Evolutionary conservation across 2,797 vertebrate species (phyloP), one percentile per base, ranked within the genome.

Genomic region (Lycodopsis pacificus): DNA sequence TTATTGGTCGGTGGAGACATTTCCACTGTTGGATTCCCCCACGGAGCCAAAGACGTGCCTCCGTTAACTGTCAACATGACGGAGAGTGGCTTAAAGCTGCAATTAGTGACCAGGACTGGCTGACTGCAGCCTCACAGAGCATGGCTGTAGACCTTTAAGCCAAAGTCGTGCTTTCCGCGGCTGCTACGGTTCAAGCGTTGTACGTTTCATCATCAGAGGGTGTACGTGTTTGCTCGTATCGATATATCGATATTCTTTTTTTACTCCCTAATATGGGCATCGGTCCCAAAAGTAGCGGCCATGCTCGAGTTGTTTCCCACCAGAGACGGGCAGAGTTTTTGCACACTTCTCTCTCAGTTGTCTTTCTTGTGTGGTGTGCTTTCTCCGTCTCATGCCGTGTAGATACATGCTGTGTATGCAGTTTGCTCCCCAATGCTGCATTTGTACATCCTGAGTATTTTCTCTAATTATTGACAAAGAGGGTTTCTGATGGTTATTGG

Each of bases 401-500:
- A 36, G 58, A 49, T 49, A 22, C 46, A 70, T 61, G 49, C 70
- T 38, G 38, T 30, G 5, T 40, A 48, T 44, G 44, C 53, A 20
- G 63, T 77, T 73, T 51, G 32, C 64, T 19, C 1, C 54, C 61
- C 42, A 85, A 74, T 79, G 71, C 70, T 17, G 8, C 53, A 74
- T 82, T 73, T 87, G 80, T 84, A n/a, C n/a, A 22, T 42, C 14
- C 15, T 25, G 27, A 38, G 57, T 59, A 62, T 54, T 46, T 36
- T n/a, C 44, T 71, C 44, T 48, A 64, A 70, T 81, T 73, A 71
- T 71, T 61, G 46, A 34, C 4, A 40, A 56, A 2, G 20, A 13
- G 38, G 25, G 65, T 76, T 83, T 72, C 81, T 80, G 65, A 82
- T 51, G 1, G 20, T 84, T 83, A 88, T 88, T 86, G 38, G 58